Evolutionary conservation across 1,140 invertebrate genomes (phyloP).

Genomic region (Lasioglossum albipes): DNA sequence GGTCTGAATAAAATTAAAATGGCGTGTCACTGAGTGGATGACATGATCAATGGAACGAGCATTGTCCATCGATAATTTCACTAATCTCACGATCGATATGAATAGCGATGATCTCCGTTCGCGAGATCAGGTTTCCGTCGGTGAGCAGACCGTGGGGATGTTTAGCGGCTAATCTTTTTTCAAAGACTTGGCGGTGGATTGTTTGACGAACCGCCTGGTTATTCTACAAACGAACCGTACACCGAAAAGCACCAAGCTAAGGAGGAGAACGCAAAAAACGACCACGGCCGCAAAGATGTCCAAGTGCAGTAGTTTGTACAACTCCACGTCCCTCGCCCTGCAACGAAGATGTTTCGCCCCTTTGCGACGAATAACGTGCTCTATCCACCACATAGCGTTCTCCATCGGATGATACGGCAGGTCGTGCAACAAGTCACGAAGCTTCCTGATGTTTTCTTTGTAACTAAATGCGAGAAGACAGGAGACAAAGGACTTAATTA

Average conservation of each 20-base stretch:
- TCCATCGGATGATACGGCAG: conserved; percentile 74
- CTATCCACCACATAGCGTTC: conserved; percentile 79
- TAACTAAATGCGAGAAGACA: conserved; percentile 42
- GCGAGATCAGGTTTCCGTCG: too few species aligned
- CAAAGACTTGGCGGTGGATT: neutral
- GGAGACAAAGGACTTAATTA: conserved; percentile 39
- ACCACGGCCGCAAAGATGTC: conserved; percentile 1
- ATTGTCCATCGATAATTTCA: too few species aligned
- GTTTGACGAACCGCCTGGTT: neutral
- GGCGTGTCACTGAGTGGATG: too few species aligned
- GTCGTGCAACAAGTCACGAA: conserved; percentile 70
- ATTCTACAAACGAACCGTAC: neutral
- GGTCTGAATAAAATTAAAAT: too few species aligned
- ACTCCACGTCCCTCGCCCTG: conserved; percentile 64
- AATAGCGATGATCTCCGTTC: too few species aligned
- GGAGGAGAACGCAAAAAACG: neutral
- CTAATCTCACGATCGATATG: too few species aligned
- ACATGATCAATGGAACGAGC: too few species aligned
- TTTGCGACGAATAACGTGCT: conserved; percentile 80
- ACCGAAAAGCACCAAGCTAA: neutral
- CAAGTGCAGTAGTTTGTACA: conserved; percentile 38
- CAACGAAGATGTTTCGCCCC: conserved; percentile 75
- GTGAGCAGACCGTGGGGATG: too few species aligned
- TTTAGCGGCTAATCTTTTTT: neutral
- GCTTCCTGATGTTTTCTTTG: conserved; percentile 40